phyloP scores from a whole-genome alignment of 2,797 vertebrate genomes.

The Poecilia gillii region DNA sequence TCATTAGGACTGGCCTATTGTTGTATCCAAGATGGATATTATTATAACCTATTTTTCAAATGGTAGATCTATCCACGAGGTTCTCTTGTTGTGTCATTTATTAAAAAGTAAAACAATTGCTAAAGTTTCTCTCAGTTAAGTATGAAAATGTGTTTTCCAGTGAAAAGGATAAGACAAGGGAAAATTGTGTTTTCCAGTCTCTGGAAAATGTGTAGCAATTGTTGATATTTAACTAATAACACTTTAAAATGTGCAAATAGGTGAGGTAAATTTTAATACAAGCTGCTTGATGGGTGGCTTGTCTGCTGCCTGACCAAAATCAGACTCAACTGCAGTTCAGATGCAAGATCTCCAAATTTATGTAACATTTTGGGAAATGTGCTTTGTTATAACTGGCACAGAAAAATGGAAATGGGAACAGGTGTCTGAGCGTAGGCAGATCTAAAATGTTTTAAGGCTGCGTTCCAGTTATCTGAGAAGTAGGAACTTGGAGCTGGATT shows the following conservation, averaged over 20 bases:
- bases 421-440: not conserved
- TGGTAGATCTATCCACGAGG: conserved; percentile 66
- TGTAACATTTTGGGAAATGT: conserved; percentile 17
- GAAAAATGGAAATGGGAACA: conserved; percentile 13
- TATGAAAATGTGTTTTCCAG: conserved; percentile 65
- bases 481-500: too few species aligned
- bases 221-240: not conserved
- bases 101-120: conserved; percentile 70
- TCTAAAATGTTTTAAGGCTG: not conserved
- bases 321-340: conserved; percentile 15
- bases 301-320: conserved; percentile 9
- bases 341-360: not conserved
- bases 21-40: conserved; percentile 70
- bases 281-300: not conserved
- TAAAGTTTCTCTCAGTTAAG: conserved; percentile 81
- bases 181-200: not conserved
- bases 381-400: not conserved
- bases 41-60: conserved; percentile 77
- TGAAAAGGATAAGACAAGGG: conserved; percentile 70
- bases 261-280: conserved; percentile 3
- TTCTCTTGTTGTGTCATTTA: conserved; percentile 68
- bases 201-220: conserved; percentile 19
- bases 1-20: conserved; percentile 71
- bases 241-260: conserved; percentile 34
- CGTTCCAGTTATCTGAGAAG: too few species aligned